Conservation (phyloP, 2,888 invertebrate genomes). For the Drosophila basisetae region DNA sequence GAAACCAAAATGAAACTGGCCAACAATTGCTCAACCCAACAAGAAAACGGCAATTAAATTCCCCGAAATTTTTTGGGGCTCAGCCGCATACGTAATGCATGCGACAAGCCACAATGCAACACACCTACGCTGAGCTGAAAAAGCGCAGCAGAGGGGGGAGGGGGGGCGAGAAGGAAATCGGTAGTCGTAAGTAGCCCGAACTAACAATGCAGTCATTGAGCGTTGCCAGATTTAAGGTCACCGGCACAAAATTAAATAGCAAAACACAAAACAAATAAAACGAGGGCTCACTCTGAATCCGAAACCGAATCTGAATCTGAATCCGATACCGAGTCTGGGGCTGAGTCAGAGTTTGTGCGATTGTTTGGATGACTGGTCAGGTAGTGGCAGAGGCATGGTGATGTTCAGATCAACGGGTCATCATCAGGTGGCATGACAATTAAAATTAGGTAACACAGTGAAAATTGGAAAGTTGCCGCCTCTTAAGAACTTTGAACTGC, state of each 20-base stretch:
- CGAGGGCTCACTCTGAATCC: constrained; percentile 8
- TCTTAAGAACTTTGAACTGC: constrained; percentile 75
- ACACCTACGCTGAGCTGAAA: constrained; percentile 28
- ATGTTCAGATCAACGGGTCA: constrained; percentile 7
- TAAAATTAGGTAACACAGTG: constrained; percentile 81
- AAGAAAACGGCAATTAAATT: constrained; percentile 71
- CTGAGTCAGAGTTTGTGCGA: constrained; percentile 19
- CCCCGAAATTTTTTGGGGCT: constrained; percentile 56
- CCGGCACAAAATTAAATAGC: constrained; percentile 42
- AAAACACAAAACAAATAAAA: constrained; percentile 58
- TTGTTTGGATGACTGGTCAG: constrained; percentile 30
- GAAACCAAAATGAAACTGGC: constrained; percentile 35
- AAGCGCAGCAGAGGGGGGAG: constrained; percentile 31
- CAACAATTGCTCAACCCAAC: constrained; percentile 50
- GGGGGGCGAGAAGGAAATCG: constrained; percentile 24
- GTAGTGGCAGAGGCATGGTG: constrained; percentile 31
- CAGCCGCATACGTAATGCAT: constrained; percentile 24
- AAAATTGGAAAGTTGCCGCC: constrained; percentile 80
- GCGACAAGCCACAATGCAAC: constrained; percentile 66
- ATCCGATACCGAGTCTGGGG: not conserved
- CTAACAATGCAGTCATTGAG: constrained; percentile 41
- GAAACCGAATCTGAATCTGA: not conserved
- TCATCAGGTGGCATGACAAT: constrained; percentile 81
- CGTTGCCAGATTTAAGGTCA: constrained; percentile 51
- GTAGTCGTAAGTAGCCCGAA: constrained; percentile 51